A percentile compares a stretch with the other conserved stretches of the same genome.
Conservation (phyloP, 2,113 vertebrate genomes). For the Nyctibius bracteatus region DNA sequence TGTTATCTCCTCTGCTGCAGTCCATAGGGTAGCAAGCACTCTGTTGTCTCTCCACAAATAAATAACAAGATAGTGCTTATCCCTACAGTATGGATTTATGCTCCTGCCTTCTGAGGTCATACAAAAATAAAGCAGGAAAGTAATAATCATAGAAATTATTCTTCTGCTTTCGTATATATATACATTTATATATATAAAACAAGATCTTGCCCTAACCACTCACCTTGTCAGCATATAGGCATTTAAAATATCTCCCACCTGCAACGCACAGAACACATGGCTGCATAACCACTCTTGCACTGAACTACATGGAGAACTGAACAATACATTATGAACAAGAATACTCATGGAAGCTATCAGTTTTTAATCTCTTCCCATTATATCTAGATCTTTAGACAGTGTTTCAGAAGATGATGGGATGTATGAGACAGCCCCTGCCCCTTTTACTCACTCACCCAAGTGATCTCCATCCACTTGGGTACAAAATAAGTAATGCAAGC, state of each 20-base stretch:
- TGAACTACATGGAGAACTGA: not conserved
- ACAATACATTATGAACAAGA: not conserved
- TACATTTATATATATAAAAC: not conserved
- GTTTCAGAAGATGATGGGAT: not conserved
- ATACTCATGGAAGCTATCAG: not conserved
- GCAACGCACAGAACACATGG: not conserved
- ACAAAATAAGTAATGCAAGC: conserved; percentile 29
- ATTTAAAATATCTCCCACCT: conserved; percentile 49
- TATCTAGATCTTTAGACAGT: not conserved
- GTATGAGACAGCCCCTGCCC: not conserved
- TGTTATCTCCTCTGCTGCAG: not conserved
- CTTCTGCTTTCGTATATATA: not conserved
- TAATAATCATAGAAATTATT: not conserved
- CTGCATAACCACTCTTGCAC: conserved; percentile 20
- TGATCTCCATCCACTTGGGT: not conserved
- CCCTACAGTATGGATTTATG: not conserved
- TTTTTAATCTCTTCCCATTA: conserved; percentile 7
- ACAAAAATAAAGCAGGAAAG: conserved; percentile 2
- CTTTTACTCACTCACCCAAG: conserved; percentile 37
- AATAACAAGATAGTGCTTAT: not conserved
- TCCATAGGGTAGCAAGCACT: not conserved
- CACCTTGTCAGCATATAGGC: conserved; percentile 9
- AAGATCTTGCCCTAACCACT: conserved; percentile 45
- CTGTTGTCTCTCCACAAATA: not conserved
- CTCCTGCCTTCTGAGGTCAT: not conserved